phyloP scores from a whole-genome alignment of 2,797 vertebrate genomes.

The Sebastolobus alascanus region DNA sequence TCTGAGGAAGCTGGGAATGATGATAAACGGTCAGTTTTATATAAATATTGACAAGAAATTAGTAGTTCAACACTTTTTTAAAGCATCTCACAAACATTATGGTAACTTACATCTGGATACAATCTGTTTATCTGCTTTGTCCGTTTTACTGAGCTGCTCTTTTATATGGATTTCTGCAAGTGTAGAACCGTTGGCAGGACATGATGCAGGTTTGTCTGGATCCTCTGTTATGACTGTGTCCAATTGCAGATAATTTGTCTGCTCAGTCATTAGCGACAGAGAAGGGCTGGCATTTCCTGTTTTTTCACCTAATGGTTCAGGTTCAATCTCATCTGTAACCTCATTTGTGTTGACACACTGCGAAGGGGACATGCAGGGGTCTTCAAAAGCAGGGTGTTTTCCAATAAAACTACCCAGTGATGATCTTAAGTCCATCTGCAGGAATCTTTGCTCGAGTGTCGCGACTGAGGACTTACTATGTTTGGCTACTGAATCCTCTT shows the following conservation, averaged over 20 bases:
- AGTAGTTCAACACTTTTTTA: not conserved
- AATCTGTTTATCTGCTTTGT: slow-evolving; percentile 62
- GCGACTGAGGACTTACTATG: slow-evolving; percentile 70
- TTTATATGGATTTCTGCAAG: slow-evolving; percentile 47
- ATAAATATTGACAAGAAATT: not conserved
- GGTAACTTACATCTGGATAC: slow-evolving; percentile 80
- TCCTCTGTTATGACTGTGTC: slow-evolving; percentile 34
- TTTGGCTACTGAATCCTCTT: slow-evolving; percentile 36
- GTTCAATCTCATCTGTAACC: slow-evolving; percentile 23
- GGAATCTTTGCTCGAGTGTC: slow-evolving; percentile 72
- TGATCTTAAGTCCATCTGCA: slow-evolving; percentile 65
- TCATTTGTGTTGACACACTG: slow-evolving; percentile 40
- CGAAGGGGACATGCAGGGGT: slow-evolving; percentile 53
- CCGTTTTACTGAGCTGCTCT: slow-evolving; percentile 61
- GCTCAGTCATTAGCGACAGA: not conserved
- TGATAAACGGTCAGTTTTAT: not conserved
- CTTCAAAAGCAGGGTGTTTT: slow-evolving; percentile 37
- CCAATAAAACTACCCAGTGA: slow-evolving; percentile 41
- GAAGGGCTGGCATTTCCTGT: slow-evolving; percentile 36
- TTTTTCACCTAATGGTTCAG: not conserved
- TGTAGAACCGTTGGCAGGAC: slow-evolving; percentile 6
- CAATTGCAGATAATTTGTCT: not conserved
- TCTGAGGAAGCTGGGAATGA: slow-evolving; percentile 70
- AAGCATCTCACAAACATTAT: not conserved
- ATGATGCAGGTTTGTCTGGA: slow-evolving; percentile 32